phyloP scores from a whole-genome alignment of 1,140 invertebrate genomes.

The Papilio xuthus region DNA sequence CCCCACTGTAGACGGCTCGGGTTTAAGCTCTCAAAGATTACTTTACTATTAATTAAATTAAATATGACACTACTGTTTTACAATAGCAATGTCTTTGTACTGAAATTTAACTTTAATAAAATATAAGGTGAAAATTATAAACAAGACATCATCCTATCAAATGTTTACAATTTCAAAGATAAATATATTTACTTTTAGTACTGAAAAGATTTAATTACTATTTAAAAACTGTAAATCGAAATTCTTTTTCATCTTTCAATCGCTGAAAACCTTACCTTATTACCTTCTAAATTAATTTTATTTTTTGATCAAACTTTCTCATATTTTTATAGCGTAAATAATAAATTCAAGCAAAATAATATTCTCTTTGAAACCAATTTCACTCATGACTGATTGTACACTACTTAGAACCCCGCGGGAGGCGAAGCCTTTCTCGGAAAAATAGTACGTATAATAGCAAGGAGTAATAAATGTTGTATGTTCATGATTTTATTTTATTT shows the following conservation, averaged over 20 bases:
- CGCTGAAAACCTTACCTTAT: background rate
- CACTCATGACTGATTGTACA: slow-evolving; percentile 18
- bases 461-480: background rate
- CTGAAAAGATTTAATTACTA: too few relatives aligned
- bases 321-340: slow-evolving; percentile 13
- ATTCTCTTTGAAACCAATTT: slow-evolving; percentile 22
- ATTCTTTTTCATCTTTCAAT: background rate
- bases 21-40: slow-evolving; percentile 4
- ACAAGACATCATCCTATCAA: background rate
- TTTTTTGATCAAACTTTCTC: background rate
- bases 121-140: background rate
- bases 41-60: background rate
- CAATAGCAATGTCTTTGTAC: background rate
- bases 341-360: slow-evolving; percentile 20
- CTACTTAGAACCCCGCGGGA: slow-evolving; percentile 1
- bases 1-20: background rate
- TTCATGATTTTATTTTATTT: background rate
- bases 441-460: background rate
- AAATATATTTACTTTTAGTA: too few relatives aligned
- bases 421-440: background rate
- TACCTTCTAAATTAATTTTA: background rate
- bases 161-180: background rate
- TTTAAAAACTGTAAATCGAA: too few relatives aligned
- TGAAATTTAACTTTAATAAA: background rate
- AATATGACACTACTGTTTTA: background rate